These are phyloP conservation scores for Rotaria sp. DNA, from an alignment of 2,888 invertebrate genomes.

Conservation along the genomic window DNA sequence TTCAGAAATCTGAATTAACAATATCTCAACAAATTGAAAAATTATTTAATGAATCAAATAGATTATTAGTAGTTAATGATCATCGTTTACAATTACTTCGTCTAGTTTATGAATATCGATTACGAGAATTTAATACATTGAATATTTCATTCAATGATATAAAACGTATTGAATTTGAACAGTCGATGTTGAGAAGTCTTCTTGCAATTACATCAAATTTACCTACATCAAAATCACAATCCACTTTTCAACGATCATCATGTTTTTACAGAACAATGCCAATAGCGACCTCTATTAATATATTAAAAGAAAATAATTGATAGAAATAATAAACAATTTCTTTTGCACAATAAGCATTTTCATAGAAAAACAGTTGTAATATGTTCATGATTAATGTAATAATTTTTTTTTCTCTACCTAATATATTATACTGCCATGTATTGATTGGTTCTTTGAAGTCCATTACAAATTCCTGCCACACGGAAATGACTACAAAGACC, in stretches of 20 bases:
- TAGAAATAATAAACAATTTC: background rate
- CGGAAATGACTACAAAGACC: background rate
- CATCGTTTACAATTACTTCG: background rate
- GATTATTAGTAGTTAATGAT: background rate
- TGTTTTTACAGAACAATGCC: background rate
- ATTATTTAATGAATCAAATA: background rate
- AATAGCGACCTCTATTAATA: background rate
- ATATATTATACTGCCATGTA: background rate
- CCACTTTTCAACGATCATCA: background rate
- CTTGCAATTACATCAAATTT: background rate
- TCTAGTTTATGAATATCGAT: background rate
- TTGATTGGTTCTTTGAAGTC: background rate
- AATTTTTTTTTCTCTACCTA: background rate
- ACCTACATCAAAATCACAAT: background rate
- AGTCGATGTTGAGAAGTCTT: background rate
- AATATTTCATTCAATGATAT: background rate
- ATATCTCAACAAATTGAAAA: background rate
- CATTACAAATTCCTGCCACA: background rate
- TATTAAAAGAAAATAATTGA: background rate
- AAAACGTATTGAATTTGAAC: background rate
- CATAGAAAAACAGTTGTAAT: background rate
- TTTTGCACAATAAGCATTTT: background rate
- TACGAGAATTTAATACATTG: background rate
- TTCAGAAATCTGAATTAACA: background rate
- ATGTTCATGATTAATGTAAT: background rate